Evolutionary conservation across 1,140 invertebrate genomes (phyloP), one percentile per base, ranked within the genome.

Genomic region (Drosophila varians): DNA sequence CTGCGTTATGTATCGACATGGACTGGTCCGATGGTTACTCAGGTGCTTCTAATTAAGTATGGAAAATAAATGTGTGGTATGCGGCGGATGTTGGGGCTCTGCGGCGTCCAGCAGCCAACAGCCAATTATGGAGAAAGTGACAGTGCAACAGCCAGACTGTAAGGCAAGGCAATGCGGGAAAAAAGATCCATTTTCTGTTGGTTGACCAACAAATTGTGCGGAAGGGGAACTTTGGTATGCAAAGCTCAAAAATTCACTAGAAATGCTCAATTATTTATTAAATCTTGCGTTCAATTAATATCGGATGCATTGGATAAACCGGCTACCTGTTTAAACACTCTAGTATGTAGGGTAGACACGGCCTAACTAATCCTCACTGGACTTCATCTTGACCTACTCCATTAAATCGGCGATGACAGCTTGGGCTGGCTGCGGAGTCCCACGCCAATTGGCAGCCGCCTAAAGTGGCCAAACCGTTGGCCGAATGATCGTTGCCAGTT

Each of bases 81-180:
- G 54, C 61, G 40, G 48, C 77, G 77, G 72, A 72, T 72, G 42
- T 64, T 65, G 45, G 25, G 25, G 42, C 25, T 55, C 38, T 31
- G 43, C 26, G 28, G 28, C 28, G 21, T 21, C 21, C 28, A 31
- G 9, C 28, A 71, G 64, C 68, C 74, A 75, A 9, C 28, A 71
- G 64, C 68, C 74, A 75, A 83, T 84, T 83, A 84, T 68, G 56
- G 79, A 75, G 79, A 83, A 84, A 84, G 74, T 75, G 45, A 72
- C 66, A 52, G 62, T 70, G 73, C 45, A 43, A 25, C 42, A 46
- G 40, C 36, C 26, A 43, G 28, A 12, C 54, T 36, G 9, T 42
- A 46, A 46, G 40, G 18, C 54, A 26, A 7, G 28, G 9, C 54
- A 46, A 46, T 26, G 18, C 54, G 26, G 9, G 28, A 19, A 36